phyloP scores from a whole-genome alignment of 2,797 vertebrate genomes.

The Ctenosaura bakeri region DNA sequence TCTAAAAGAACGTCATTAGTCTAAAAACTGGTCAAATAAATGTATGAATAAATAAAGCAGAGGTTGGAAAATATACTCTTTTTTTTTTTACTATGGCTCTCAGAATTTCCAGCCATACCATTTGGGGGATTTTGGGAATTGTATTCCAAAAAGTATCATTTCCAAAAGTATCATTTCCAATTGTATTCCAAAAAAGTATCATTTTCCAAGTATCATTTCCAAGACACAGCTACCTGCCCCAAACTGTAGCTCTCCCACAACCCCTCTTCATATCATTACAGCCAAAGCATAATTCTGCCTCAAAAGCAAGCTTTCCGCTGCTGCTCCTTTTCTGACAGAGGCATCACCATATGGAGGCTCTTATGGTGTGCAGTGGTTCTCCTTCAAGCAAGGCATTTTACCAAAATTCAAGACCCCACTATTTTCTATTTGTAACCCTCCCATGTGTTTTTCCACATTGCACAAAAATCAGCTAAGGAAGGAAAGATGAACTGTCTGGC shows the following conservation, averaged over 20 bases:
- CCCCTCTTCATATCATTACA: not conserved
- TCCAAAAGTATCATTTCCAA: too few species aligned
- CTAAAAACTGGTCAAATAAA: not conserved
- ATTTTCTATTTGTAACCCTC: not conserved
- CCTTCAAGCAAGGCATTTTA: not conserved
- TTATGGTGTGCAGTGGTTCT: not conserved
- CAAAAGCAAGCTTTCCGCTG: not conserved
- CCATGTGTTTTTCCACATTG: too few species aligned
- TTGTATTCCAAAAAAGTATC: too few species aligned
- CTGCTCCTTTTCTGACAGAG: not conserved
- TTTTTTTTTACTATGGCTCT: not conserved
- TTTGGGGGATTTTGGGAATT: too few species aligned
- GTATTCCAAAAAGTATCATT: too few species aligned
- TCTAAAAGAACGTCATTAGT: not conserved
- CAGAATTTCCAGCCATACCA: too few species aligned
- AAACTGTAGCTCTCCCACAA: not conserved
- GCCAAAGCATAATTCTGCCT: not conserved
- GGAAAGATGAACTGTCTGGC: not conserved
- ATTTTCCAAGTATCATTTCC: not conserved
- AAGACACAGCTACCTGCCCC: not conserved
- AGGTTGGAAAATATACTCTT: not conserved
- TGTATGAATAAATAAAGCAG: too few species aligned
- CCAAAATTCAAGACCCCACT: not conserved
- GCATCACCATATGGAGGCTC: not conserved
- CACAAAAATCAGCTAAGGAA: not conserved